Evolutionary conservation across 1,140 invertebrate species (phyloP).

Genomic region (Aleiodes sp.): DNA sequence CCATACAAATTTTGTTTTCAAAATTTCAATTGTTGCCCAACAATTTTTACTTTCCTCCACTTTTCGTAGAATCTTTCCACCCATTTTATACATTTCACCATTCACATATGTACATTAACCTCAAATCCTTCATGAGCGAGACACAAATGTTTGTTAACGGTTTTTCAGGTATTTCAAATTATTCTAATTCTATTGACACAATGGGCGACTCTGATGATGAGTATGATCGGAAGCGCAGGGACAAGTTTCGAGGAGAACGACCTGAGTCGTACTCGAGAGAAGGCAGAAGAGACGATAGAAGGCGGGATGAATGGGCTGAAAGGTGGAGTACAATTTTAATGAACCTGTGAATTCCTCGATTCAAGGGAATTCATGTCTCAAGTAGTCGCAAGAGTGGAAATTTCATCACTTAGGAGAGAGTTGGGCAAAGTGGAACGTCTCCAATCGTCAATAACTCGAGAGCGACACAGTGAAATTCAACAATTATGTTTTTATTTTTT

Average conservation of each 20-base stretch:
- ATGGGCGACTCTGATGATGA: constrained; percentile 94
- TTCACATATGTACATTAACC: no score
- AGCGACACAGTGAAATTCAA: no score
- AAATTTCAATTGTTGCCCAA: background rate
- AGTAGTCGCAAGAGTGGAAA: no score
- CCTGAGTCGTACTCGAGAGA: constrained; percentile 79
- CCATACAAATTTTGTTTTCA: background rate
- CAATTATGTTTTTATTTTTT: no score
- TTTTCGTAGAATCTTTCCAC: no score
- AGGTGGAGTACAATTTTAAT: constrained; percentile 60
- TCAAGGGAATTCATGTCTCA: no score
- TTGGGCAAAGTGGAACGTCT: no score
- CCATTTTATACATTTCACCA: no score
- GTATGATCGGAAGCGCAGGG: constrained; percentile 86
- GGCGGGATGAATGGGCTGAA: constrained; percentile 82
- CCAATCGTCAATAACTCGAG: no score
- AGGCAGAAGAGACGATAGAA: constrained; percentile 76
- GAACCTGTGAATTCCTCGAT: background rate
- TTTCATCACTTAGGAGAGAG: no score
- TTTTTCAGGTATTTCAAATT: background rate
- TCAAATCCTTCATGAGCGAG: background rate
- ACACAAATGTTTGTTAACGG: background rate
- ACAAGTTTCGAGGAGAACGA: constrained; percentile 89
- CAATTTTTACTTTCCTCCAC: no score
- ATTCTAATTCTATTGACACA: background rate